phyloP scores from a whole-genome alignment of 2,113 vertebrate species.

The Leucopsar rothschildi region DNA sequence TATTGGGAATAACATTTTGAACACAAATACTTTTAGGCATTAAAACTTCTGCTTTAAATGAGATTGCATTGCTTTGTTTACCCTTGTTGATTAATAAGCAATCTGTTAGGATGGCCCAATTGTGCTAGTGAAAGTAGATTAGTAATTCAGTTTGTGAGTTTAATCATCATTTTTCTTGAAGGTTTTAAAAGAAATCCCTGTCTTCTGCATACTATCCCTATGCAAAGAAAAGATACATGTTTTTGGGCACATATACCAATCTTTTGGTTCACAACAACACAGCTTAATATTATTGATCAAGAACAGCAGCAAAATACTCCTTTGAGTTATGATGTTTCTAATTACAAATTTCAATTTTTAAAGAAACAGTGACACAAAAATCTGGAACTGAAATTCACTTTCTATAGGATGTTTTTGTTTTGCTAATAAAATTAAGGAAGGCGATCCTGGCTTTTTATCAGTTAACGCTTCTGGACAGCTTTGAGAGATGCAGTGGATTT shows the following conservation, averaged over 20 bases:
- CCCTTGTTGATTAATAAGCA: slow-evolving; percentile 80
- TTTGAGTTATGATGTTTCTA: slow-evolving; percentile 26
- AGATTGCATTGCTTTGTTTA: slow-evolving; percentile 79
- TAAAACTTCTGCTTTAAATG: slow-evolving; percentile 73
- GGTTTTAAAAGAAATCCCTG: slow-evolving; percentile 52
- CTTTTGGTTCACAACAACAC: slow-evolving; percentile 31
- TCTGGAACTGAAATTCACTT: not conserved
- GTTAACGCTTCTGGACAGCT: not conserved
- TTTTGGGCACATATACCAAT: slow-evolving; percentile 46
- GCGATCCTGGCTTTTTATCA: not conserved
- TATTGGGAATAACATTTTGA: slow-evolving; percentile 76
- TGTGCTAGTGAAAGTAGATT: slow-evolving; percentile 68
- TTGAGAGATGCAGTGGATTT: not conserved
- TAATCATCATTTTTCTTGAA: slow-evolving; percentile 73
- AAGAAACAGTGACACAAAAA: slow-evolving; percentile 13
- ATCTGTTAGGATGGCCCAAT: slow-evolving; percentile 71
- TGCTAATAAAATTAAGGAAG: slow-evolving; percentile 39
- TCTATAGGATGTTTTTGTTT: slow-evolving; percentile 12
- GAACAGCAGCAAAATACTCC: slow-evolving; percentile 19
- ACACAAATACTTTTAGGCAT: slow-evolving; percentile 76
- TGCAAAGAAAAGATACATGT: slow-evolving; percentile 55
- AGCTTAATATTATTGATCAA: slow-evolving; percentile 41
- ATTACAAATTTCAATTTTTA: not conserved
- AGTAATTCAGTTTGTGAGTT: slow-evolving; percentile 70
- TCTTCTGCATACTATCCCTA: slow-evolving; percentile 35